Base-by-base conservation (phyloP, 2,888 invertebrate species). In the Dendrolimus houi region DNA sequence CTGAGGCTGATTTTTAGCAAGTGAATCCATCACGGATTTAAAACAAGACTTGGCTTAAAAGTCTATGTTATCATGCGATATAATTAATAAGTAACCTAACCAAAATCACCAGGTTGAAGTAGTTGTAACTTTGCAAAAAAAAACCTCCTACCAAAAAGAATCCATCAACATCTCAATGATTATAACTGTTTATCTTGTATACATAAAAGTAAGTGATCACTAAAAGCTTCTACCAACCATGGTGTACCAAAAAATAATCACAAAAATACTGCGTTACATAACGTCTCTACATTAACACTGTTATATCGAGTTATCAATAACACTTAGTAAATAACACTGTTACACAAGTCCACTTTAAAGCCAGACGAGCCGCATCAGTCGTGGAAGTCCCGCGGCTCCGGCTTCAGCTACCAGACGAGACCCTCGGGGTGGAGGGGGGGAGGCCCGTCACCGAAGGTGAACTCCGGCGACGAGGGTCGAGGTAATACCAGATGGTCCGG, bases 401-500 rank as follows among this genome's bases (percentile, higher is more conserved):
- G 91, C 88, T 91, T 91, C 83, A 91, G 91, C 91, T 91, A 91
- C 91, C 91, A 91, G 56, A 91, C 91, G 72, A 91, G 79, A 54
- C 91, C 91, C 79, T 91, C 91, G 56, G 88, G 89, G 63, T 91
- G 91, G 57, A 89, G 69, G 54, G 90, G 90, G 0, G 91, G 91
- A 41, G 90, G 91, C 56, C 86, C 91, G 75, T 91, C 91, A 0
- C 88, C 88, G 72, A 91, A 91, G 63, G 94, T 93, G 88, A 94
- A 95, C 86, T 94, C 94, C 55, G 95, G 95, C 70, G 95, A 95
- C 63, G 95, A 94, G 57, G 95, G 94, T 67, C 95, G 93, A 61
- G 94, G 94, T 62, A 94, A 93, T 74, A 93, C 92, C 74, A 94
- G 92, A 81, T 93, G 93, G 67, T 94, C 93, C 2, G 93, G 92